Evolutionary conservation across 2,888 invertebrate genomes (phyloP).

Genomic region (Sussaba pulchella): DNA sequence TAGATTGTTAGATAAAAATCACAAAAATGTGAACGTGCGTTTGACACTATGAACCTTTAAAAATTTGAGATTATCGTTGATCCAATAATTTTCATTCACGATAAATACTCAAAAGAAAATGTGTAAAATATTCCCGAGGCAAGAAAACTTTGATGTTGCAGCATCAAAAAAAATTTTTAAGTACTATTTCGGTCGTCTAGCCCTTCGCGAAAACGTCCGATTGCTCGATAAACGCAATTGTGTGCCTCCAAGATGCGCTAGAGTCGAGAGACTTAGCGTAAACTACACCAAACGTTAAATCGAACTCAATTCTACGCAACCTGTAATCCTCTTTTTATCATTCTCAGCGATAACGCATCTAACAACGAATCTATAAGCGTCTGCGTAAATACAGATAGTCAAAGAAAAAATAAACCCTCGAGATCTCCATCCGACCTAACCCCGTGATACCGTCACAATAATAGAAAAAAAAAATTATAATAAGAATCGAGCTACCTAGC

Average conservation of each 20-base stretch:
- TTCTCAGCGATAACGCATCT: background rate
- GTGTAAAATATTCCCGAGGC: background rate
- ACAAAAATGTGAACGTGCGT: constrained; percentile 5
- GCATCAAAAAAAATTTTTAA: background rate
- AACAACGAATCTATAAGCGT: constrained; percentile 21
- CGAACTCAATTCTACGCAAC: constrained; percentile 8
- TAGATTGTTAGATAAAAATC: background rate
- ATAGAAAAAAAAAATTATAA: constrained; percentile 1
- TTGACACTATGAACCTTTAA: too few relatives aligned
- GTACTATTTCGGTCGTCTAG: constrained; percentile 32
- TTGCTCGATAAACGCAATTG: constrained; percentile 4
- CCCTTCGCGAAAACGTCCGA: constrained; percentile 11
- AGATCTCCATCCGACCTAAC: constrained; percentile 1
- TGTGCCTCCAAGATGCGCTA: background rate
- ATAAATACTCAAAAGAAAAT: background rate
- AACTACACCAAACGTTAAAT: constrained; percentile 4
- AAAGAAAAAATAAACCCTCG: constrained; percentile 10
- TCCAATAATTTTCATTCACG: background rate
- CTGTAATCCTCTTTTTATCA: background rate
- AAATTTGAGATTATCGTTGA: background rate
- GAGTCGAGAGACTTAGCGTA: constrained; percentile 17
- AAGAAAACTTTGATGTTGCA: background rate
- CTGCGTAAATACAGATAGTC: constrained; percentile 15
- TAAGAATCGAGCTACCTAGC: too few relatives aligned
- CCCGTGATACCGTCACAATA: background rate